Base-by-base conservation (phyloP, 2,797 vertebrate genomes). In the Sebastes cheni region DNA sequence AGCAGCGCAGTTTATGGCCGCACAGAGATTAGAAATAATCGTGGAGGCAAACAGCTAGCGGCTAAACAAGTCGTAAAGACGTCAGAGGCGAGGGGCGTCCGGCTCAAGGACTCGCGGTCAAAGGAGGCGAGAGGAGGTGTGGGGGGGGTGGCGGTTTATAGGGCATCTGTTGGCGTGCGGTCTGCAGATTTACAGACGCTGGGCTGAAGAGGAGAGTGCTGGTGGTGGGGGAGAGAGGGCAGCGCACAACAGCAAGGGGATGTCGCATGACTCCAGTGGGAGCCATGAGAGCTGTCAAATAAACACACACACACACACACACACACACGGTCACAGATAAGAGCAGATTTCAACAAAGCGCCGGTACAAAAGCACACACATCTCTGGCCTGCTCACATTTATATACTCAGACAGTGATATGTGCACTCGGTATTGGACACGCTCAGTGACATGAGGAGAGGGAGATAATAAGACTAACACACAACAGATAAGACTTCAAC, bases 41-140 rank as follows among this genome's bases (percentile, higher is more conserved):
- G 77, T 13, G 30, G 78, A 82, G 84, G 88, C 87, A 93, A 95
- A 93, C 89, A 88, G 86, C 88, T 85, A 75, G 85, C 73, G 68
- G 89, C 89, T 91, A 89, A 95, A 94, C 92, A 92, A 93, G 90
- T 91, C 87, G 82, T 95, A 94, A 95, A 96, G 89, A 92, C 81
- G 79, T 93, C 95, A 94, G 83, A 84, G 89, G 83, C 85, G 32
- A 86, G 79, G 86, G 87, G 80, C 72, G 83, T 89, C 85, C 86
- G 84, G 86, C 91, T 94, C 95, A 95, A 96, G 93, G 95, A 95
- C 94, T 92, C 77, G 36, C 87, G 90, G 92, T 90, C 90, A 92
- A 85, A 86, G 85, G 75, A 88, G 64, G 72, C 27, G 58, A 66
- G 82, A 8, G 61, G 88, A 54, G 59, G 81, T 36, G 10, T n/a